A percentile compares a stretch with the other conserved stretches of the same genome.
These are phyloP conservation scores for Campoplex capitator DNA, from an alignment of 2,888 invertebrate genomes.

Conservation along the genomic window DNA sequence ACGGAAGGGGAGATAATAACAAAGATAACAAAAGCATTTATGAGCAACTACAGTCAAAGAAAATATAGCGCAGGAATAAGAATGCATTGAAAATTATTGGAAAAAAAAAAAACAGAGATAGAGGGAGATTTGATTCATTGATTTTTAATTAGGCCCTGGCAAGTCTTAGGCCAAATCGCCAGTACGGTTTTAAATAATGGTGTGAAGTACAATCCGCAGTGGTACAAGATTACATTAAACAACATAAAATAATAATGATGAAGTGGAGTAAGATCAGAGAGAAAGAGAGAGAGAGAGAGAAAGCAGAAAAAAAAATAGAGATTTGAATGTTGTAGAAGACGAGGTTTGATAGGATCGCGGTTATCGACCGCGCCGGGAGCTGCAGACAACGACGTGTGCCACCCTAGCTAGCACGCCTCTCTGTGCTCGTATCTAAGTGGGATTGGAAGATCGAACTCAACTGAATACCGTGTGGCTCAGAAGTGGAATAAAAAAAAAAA, in stretches of 20 bases:
- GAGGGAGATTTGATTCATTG: neutral
- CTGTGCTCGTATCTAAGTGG: conserved; percentile 30
- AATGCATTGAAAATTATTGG: neutral
- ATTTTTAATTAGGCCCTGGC: too few species aligned
- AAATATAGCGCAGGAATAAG: conserved; percentile 20
- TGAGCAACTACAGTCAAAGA: conserved; percentile 11
- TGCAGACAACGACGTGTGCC: conserved; percentile 70
- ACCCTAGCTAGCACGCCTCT: conserved; percentile 55
- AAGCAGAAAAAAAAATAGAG: conserved; percentile 17
- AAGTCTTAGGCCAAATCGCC: too few species aligned
- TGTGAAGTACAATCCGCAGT: too few species aligned
- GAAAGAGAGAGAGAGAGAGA: conserved; percentile 38
- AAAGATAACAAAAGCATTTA: conserved; percentile 12
- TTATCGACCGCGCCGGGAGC: conserved; percentile 75
- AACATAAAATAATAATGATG: too few species aligned
- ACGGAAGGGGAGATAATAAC: neutral
- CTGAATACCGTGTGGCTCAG: conserved; percentile 41
- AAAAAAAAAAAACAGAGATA: neutral
- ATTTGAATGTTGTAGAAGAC: conserved; percentile 46
- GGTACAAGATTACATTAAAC: too few species aligned
- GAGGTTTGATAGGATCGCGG: conserved; percentile 71
- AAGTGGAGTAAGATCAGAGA: neutral
- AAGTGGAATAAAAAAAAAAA: neutral
- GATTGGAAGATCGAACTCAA: conserved; percentile 49
- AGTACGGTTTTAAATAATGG: too few species aligned